Evolutionary conservation across 2,888 invertebrate genomes (phyloP).

Genomic region (Brenthis daphne): DNA sequence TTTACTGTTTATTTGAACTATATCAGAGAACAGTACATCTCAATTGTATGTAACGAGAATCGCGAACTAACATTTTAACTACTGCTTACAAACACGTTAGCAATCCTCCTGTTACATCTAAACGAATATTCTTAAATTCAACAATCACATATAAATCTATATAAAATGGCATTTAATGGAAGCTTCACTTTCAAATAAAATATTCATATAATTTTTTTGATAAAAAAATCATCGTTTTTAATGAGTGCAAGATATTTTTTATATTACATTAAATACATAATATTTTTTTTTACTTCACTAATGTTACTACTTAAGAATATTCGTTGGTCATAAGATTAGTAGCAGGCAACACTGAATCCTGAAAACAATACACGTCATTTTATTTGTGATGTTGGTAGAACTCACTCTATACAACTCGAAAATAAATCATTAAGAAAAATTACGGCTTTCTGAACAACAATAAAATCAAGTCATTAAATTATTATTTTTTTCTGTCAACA

Average conservation of each 20-base stretch:
- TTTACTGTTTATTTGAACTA: constrained; percentile 1
- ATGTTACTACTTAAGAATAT: constrained; percentile 29
- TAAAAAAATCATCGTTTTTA: too few relatives aligned
- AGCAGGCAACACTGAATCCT: constrained; percentile 17
- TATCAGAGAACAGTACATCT: constrained; percentile 29
- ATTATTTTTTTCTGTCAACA: too few relatives aligned
- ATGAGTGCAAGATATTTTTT: too few relatives aligned
- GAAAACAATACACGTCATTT: constrained; percentile 1
- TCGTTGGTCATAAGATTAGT: constrained; percentile 23
- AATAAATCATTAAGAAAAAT: not conserved
- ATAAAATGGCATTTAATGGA: too few relatives aligned
- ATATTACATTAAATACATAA: not conserved
- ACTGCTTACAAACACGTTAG: constrained; percentile 31
- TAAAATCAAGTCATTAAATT: too few relatives aligned
- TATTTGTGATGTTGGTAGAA: not conserved
- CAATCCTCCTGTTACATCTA: constrained; percentile 21
- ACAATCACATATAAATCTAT: not conserved
- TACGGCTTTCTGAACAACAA: not conserved
- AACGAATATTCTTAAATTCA: constrained; percentile 29
- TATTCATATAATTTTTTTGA: too few relatives aligned
- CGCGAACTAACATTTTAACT: constrained; percentile 26
- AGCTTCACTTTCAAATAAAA: too few relatives aligned
- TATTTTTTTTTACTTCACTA: not conserved
- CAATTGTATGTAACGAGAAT: constrained; percentile 20
- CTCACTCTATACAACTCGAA: not conserved